phyloP scores from a whole-genome alignment of 1,140 invertebrate genomes.

The Hesperophylax magnus region DNA sequence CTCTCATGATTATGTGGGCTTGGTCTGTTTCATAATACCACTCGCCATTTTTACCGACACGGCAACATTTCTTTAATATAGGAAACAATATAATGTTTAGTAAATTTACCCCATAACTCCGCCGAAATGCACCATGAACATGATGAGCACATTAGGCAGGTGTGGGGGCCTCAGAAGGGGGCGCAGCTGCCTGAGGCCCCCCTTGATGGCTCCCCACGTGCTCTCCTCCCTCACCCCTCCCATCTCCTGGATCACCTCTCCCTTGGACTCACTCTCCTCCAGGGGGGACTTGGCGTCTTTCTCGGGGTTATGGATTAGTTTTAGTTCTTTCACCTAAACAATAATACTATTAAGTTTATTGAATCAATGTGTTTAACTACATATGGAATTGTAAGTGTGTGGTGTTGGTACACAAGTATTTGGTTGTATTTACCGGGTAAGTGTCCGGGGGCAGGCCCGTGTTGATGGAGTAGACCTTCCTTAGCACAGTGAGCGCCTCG shows the following conservation, averaged over 20 bases:
- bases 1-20: too few relatives aligned
- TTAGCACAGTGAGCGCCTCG: conserved; percentile 76
- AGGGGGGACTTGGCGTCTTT: background rate
- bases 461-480: conserved; percentile 74
- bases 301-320: conserved; percentile 3
- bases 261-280: background rate
- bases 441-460: conserved; percentile 72
- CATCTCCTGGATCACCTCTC: background rate
- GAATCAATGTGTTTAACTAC: too few relatives aligned
- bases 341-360: too few relatives aligned
- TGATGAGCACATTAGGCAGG: conserved; percentile 31
- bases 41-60: too few relatives aligned
- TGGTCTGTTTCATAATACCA: too few relatives aligned
- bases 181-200: conserved; percentile 41
- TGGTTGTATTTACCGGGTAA: conserved; percentile 73
- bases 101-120: conserved; percentile 42
- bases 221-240: conserved; percentile 3
- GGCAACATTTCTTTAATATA: too few relatives aligned
- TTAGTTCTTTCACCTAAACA: conserved; percentile 39
- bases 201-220: conserved; percentile 5
- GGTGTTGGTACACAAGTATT: too few relatives aligned
- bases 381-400: too few relatives aligned
- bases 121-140: conserved; percentile 44
- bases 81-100: too few relatives aligned
- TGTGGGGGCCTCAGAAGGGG: conserved; percentile 39